Conservation (phyloP, 2,113 vertebrate species). For the Hyla sarda region DNA sequence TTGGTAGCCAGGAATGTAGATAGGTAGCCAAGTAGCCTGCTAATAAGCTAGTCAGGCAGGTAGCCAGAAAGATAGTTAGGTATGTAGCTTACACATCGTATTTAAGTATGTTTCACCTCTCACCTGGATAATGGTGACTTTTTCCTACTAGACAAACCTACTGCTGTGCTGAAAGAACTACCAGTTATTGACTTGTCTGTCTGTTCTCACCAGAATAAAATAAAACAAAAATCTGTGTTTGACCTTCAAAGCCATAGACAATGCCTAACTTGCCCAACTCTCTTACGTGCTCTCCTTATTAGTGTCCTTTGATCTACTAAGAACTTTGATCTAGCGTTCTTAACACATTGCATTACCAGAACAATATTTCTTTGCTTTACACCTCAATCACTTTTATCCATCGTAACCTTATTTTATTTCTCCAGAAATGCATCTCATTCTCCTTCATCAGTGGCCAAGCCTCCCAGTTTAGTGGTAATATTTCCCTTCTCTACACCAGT, state of each 20-base stretch:
- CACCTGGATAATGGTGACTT: background rate
- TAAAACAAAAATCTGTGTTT: background rate
- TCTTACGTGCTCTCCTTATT: background rate
- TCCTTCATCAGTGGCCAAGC: background rate
- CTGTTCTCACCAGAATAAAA: background rate
- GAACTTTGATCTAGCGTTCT: background rate
- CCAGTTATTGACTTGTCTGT: background rate
- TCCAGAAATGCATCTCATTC: background rate
- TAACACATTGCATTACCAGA: background rate
- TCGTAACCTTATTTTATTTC: background rate
- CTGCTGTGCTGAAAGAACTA: background rate
- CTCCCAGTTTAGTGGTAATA: background rate
- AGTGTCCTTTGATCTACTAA: background rate
- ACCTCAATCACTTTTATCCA: background rate
- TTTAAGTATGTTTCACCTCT: background rate
- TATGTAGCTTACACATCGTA: no score
- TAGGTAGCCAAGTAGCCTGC: no score
- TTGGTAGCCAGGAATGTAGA: no score
- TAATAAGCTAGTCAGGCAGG: no score
- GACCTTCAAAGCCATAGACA: background rate
- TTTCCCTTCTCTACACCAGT: background rate
- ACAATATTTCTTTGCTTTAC: background rate
- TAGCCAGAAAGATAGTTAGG: no score
- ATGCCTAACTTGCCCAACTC: background rate
- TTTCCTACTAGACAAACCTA: background rate